These are phyloP conservation scores for Calyptommatus sinebrachiatus DNA, from an alignment of 2,113 vertebrate species.

Conservation along the genomic window DNA sequence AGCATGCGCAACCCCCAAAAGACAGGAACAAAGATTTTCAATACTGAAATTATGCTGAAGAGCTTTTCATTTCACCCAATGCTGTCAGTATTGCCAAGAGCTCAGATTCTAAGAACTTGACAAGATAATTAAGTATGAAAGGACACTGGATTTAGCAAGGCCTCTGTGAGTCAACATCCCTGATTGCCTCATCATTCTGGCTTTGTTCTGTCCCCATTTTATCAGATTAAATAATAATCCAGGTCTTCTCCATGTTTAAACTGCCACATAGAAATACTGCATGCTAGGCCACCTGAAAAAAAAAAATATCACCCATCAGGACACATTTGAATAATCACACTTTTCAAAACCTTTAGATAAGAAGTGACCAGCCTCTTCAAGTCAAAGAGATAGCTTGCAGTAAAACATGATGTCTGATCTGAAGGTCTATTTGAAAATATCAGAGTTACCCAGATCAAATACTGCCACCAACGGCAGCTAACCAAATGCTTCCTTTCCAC, in stretches of 20 bases:
- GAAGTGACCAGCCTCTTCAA: conserved; percentile 58
- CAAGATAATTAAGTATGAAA: conserved; percentile 73
- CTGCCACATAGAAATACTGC: conserved; percentile 63
- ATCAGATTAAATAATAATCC: conserved; percentile 73
- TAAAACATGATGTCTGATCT: conserved; percentile 21
- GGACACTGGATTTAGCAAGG: conserved; percentile 69
- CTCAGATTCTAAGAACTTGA: conserved; percentile 58
- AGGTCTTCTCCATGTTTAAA: conserved; percentile 55
- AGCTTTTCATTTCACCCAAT: conserved; percentile 54
- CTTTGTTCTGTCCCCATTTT: conserved; percentile 66
- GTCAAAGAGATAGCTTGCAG: conserved; percentile 66
- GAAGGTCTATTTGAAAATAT: neutral
- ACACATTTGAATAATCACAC: conserved; percentile 66
- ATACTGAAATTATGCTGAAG: conserved; percentile 59
- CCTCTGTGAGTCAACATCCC: conserved; percentile 68
- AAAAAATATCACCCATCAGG: conserved; percentile 34
- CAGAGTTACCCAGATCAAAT: conserved; percentile 49
- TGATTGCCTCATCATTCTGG: conserved; percentile 67
- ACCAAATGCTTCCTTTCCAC: neutral
- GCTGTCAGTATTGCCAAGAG: conserved; percentile 56
- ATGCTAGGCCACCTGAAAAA: conserved; percentile 61
- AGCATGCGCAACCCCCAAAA: conserved; percentile 3
- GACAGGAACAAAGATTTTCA: conserved; percentile 51
- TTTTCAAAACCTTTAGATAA: conserved; percentile 61
- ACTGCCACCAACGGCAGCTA: conserved; percentile 36